Evolutionary conservation across 2,797 vertebrate genomes (phyloP), one percentile per base, ranked within the genome.

Genomic region (Champsocephalus esox): DNA sequence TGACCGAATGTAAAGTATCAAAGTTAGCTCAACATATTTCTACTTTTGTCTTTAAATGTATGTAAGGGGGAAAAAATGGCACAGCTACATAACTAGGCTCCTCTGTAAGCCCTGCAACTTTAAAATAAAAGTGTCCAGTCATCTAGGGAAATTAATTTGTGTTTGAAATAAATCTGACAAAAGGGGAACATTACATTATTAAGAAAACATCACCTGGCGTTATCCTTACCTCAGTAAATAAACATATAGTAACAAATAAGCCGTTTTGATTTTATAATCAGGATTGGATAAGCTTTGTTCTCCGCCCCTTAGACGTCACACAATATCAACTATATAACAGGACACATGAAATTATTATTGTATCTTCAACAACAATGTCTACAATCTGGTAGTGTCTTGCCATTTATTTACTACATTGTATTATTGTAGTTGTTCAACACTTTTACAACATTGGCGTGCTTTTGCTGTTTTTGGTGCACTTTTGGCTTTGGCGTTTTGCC

Each of bases 261-360:
- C 4, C 2, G 3, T 32, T 46, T 55, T 8, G 45, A 32, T 14
- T 56, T 41, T 61, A 52, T 14, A 32, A 44, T 41, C 16, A 13
- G 9, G 34, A 43, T 21, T 63, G 60, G 16, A 46, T 19, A 17
- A 13, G 1, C 1, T n/a, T 67, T 62, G 6, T 56, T 65, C 66
- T 28, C 84, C 83, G 58, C 83, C 87, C 81, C 56, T 9, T 14
- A 59, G 72, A 85, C 87, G 85, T 86, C 85, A 82, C 69, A 24
- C 17, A 28, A 44, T 19, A 54, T 4, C 11, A 61, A 50, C n/a
- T 73, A 75, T 82, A 77, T 54, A 59, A 44, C 0, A n/a, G 24
- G 34, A 16, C 16, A 3, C 12, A 43, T 7, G 3, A 1, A 57
- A 50, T 45, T 8, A 16, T 28, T 49, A 2, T 54, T 43, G 38